Evolutionary conservation across 2,888 invertebrate species (phyloP).

Genomic region (Drosophila conformis): DNA sequence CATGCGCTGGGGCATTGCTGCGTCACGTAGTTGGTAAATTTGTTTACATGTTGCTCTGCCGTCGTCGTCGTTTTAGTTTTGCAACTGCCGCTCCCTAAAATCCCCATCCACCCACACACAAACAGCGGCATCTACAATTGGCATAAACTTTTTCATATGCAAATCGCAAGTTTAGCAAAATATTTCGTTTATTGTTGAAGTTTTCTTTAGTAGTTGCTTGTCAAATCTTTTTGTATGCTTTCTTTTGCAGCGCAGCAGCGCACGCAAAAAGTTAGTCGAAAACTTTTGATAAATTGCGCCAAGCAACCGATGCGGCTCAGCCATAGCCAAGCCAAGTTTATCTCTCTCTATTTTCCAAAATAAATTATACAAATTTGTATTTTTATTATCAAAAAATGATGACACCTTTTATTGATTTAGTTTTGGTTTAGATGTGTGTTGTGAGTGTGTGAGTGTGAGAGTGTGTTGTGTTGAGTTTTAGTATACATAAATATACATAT

Average conservation of each 20-base stretch:
- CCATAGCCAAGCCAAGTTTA: conserved; percentile 40
- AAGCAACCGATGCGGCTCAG: conserved; percentile 20
- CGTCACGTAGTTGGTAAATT: conserved; percentile 79
- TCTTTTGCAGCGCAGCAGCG: conserved; percentile 3
- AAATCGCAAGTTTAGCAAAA: conserved; percentile 82
- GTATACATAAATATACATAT: conserved; percentile 57
- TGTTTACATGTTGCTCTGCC: conserved; percentile 75
- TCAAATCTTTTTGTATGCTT: conserved; percentile 61
- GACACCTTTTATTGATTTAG: conserved; percentile 81
- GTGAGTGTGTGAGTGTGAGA: conserved; percentile 19
- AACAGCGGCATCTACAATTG: conserved; percentile 60
- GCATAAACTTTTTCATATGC: conserved; percentile 81
- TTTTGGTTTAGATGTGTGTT: conserved; percentile 35
- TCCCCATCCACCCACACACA: conserved; percentile 4
- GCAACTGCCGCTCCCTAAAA: conserved; percentile 9
- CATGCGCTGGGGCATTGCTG: conserved; percentile 43
- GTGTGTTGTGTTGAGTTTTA: conserved; percentile 7
- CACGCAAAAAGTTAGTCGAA: conserved; percentile 39
- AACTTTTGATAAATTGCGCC: conserved; percentile 77
- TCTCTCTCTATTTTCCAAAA: conserved; percentile 21
- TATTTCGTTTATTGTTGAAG: conserved; percentile 82
- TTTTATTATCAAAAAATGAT: conserved; percentile 76
- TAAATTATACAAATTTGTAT: conserved; percentile 18
- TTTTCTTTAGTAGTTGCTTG: conserved; percentile 72
- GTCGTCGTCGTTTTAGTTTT: conserved; percentile 50